phyloP scores from a whole-genome alignment of 2,888 invertebrate genomes.

The Drosophila ustulata region DNA sequence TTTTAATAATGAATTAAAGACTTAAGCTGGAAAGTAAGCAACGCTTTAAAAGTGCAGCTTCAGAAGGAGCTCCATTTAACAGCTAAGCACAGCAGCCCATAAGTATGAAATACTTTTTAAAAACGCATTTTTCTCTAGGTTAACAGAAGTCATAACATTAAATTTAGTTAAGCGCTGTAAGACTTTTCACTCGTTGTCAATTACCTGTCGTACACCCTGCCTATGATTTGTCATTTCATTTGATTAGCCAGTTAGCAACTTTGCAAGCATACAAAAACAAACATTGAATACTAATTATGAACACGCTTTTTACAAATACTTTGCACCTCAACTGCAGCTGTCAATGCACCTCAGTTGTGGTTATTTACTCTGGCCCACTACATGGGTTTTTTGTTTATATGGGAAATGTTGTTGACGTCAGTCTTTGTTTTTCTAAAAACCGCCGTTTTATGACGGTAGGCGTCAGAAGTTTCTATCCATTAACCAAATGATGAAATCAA shows the following conservation, averaged over 20 bases:
- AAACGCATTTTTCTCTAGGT: not conserved
- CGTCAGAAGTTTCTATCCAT: not conserved
- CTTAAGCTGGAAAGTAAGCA: not conserved
- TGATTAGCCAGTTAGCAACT: not conserved
- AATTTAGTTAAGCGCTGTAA: not conserved
- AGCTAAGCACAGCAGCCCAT: not conserved
- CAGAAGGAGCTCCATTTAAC: not conserved
- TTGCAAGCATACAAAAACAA: not conserved
- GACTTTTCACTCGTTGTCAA: not conserved
- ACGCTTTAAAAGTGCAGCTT: not conserved
- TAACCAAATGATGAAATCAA: not conserved
- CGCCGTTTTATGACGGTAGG: not conserved
- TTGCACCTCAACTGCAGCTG: not conserved
- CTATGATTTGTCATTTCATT: not conserved
- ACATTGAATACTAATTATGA: not conserved
- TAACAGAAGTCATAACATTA: not conserved
- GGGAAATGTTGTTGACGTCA: not conserved
- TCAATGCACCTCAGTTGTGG: not conserved
- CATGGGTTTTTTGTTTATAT: not conserved
- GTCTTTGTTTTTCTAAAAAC: not conserved
- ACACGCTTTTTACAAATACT: not conserved
- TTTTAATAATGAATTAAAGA: not conserved
- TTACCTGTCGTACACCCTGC: not conserved
- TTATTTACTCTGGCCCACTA: not conserved
- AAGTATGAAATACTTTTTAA: not conserved